Base-by-base conservation (phyloP, 2,888 invertebrate genomes). In the Tiphia femorata region DNA sequence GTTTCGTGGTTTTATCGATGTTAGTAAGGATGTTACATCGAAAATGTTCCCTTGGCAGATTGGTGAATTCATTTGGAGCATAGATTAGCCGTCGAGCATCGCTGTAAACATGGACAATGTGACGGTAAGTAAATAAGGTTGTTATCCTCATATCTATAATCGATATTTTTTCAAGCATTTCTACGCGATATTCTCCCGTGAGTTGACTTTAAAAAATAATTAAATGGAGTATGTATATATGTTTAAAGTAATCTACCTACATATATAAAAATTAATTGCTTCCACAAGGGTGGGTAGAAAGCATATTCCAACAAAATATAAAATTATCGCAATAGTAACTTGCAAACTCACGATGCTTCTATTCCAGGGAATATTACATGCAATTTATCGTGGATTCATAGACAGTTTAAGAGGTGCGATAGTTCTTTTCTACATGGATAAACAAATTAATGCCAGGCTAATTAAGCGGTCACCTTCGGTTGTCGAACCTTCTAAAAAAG, bases 361-460 rank as follows among this genome's bases (percentile, higher is more conserved):
- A n/a, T 86, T 88, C 71, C 84, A 92, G 92, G 88, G 87, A 79
- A 87, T 91, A 80, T 82, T 88, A 56, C 84, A 87, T 75, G 90
- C 91, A 53, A 84, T 91, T 71, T 86, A 89, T 70, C 88, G 89
- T 81, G 95, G 95, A 4, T 85, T 92, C 61, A 87, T 89, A 77
- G 94, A 95, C 83, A 94, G 94, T 82, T 86, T 94, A 64, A 89
- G 89, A 75, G 95, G 95, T 63, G 90, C 91, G 73, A 86, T 90
- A 14, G 89, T 92, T 51, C 86, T 94, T 65, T 89, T 92, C 78
- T 91, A 91, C 81, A 87, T 94, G 83, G 94, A 94, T 84, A 91
- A 90, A 79, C 91, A 91, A 85, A 91, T 93, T 57, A 91, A 91
- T 77, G 88, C 91, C 74, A 86, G 88, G 57, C 85, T 87, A 14